These are phyloP conservation scores for Melipona quadrifasciata DNA, from an alignment of 1,140 invertebrate genomes.

Conservation along the genomic window DNA sequence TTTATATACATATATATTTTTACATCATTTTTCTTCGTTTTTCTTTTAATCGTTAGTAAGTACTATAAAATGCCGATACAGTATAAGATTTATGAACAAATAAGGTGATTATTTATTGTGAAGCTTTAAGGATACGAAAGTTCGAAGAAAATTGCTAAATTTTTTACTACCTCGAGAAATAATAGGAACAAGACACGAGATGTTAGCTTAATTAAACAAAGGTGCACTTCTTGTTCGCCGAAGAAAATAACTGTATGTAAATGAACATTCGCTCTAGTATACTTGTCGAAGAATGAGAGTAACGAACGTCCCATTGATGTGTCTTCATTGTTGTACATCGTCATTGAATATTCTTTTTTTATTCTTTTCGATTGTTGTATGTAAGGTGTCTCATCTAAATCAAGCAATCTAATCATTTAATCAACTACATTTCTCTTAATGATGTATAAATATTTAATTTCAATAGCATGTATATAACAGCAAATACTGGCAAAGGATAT, in stretches of 20 bases:
- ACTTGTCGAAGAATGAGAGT: not conserved
- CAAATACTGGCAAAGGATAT: fast-evolving
- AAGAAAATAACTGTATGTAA: not conserved
- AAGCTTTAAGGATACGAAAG: not conserved
- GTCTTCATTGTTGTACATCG: not conserved
- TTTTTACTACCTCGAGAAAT: not conserved
- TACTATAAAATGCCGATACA: not conserved
- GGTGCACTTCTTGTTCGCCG: not conserved
- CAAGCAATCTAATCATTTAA: not conserved
- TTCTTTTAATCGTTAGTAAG: not conserved
- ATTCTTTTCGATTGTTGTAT: not conserved
- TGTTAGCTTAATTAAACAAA: conserved; percentile 8
- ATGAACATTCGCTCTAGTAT: too few species aligned
- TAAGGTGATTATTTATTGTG: not conserved
- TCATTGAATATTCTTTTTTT: not conserved
- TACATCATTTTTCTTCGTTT: not conserved
- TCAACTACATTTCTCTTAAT: too few species aligned
- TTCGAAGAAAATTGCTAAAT: not conserved
- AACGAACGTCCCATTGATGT: not conserved
- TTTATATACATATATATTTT: not conserved
- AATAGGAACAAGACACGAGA: too few species aligned
- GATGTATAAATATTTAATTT: not conserved
- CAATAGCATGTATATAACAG: not conserved
- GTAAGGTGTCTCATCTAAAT: not conserved
- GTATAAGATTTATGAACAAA: not conserved